Base-by-base conservation (phyloP, 1,140 invertebrate species). In the Drosophila micromelanica region DNA sequence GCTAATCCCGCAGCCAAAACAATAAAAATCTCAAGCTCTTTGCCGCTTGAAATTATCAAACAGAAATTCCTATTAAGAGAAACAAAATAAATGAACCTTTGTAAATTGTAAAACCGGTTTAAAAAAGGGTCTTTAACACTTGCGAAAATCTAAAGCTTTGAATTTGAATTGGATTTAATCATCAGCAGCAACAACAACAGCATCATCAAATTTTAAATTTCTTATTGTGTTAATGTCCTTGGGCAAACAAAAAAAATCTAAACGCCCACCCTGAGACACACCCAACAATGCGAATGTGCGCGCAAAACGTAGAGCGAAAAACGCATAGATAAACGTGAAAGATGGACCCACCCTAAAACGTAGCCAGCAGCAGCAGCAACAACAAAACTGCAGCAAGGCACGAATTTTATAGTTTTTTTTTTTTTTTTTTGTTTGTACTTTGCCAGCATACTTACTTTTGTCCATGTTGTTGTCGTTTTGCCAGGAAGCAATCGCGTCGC, bases 271-370 rank as follows among this genome's bases (percentile, higher is more conserved):
- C 71, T 43, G 38, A n/a, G 56, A 70, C 71, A 74, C 64, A 52
- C 63, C 56, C 70, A 73, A 70, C 57, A 81, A 87, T 87, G 82
- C 82, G 82, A 86, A 86, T 70, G 43, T 48, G 51, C 38, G 23
- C 17, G 45, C 72, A 78, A 87, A 78, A 27, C 67, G 60, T 30
- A 82, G 51, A 76, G 57, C 71, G 56, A 55, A 61, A 73, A 87
- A 67, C 51, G 38, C 65, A 63, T 62, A 69, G 56, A 68, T 61
- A 69, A 69, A 60, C 49, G 64, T 15, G 2, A 49, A 23, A 45
- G 63, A 73, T 79, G 77, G 78, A 86, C 82, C 82, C 78, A 87
- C 82, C 82, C 82, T 77, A 71, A 81, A 81, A 45, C 11, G 9
- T 30, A 43, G 38, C 27, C 30, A 64, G 30, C 40, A 15, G 55